phyloP scores from a whole-genome alignment of 2,888 invertebrate genomes.

The Dynastes hyllus region DNA sequence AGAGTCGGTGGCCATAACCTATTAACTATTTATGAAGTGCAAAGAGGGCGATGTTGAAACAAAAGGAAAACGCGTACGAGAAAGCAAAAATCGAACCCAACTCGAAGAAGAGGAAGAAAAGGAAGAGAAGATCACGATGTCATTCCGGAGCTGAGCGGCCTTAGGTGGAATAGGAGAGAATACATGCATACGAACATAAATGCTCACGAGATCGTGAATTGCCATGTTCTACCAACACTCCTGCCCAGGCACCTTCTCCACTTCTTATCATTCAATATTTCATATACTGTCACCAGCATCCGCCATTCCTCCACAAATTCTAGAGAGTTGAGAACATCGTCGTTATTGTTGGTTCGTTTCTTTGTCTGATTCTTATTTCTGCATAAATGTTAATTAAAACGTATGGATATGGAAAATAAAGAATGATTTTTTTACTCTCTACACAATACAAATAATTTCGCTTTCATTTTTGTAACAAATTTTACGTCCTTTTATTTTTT shows the following conservation, averaged over 20 bases:
- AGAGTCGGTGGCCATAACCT: slow-evolving; percentile 59
- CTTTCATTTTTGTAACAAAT: no score
- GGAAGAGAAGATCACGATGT: slow-evolving; percentile 66
- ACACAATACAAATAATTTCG: no score
- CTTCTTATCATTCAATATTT: slow-evolving; percentile 52
- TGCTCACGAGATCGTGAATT: slow-evolving; percentile 67
- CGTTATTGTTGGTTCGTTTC: slow-evolving; percentile 11
- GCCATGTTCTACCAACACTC: slow-evolving; percentile 59
- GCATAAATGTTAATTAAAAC: no score
- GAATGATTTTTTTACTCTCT: no score
- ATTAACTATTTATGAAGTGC: slow-evolving; percentile 68
- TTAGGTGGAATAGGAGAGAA: slow-evolving; percentile 1
- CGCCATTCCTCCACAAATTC: background rate
- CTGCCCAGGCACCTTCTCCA: slow-evolving; percentile 30
- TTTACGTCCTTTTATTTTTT: no score
- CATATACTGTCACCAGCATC: slow-evolving; percentile 46
- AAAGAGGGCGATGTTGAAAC: slow-evolving; percentile 64
- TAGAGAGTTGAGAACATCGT: background rate
- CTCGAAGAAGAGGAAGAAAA: no score
- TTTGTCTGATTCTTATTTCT: no score
- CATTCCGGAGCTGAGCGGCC: slow-evolving; percentile 60
- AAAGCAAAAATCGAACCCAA: no score
- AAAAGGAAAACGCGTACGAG: background rate
- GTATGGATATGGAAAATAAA: no score
- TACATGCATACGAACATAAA: slow-evolving; percentile 55